These are phyloP conservation scores for Lepisosteus oculatus DNA, from an alignment of 2,113 vertebrate species.

Conservation along the genomic window DNA sequence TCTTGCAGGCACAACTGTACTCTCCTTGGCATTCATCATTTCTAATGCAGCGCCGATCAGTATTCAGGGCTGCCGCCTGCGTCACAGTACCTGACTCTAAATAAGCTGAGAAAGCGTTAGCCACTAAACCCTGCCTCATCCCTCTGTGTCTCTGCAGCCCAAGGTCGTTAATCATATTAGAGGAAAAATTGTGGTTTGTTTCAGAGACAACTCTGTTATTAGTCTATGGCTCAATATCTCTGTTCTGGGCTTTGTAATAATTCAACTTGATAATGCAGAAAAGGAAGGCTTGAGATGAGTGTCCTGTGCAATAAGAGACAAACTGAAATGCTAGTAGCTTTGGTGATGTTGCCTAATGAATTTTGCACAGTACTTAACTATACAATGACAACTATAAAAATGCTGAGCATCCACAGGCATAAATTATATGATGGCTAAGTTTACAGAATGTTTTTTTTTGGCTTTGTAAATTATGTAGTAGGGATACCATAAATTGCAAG, in stretches of 20 bases:
- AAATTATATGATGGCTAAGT: not conserved
- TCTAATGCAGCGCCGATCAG: not conserved
- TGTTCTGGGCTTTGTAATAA: not conserved
- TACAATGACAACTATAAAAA: not conserved
- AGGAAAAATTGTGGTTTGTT: not conserved
- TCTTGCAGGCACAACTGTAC: not conserved
- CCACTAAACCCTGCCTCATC: not conserved
- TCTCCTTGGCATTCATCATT: not conserved
- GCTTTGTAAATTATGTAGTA: no score
- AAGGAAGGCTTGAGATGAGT: not conserved
- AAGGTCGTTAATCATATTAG: constrained; percentile 2
- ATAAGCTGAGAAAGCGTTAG: constrained; percentile 1
- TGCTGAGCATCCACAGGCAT: not conserved
- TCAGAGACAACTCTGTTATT: not conserved
- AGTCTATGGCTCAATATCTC: constrained; percentile 3
- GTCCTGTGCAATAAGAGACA: not conserved
- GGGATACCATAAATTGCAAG: no score
- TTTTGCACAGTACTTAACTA: not conserved
- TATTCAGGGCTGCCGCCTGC: not conserved
- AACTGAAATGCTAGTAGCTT: not conserved
- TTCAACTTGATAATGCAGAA: not conserved
- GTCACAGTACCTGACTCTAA: constrained; percentile 1
- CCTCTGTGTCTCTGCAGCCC: not conserved
- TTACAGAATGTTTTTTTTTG: not conserved
- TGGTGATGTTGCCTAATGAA: not conserved